Evolutionary conservation across 2,113 vertebrate genomes (phyloP).

Genomic region (Carassius carassius): DNA sequence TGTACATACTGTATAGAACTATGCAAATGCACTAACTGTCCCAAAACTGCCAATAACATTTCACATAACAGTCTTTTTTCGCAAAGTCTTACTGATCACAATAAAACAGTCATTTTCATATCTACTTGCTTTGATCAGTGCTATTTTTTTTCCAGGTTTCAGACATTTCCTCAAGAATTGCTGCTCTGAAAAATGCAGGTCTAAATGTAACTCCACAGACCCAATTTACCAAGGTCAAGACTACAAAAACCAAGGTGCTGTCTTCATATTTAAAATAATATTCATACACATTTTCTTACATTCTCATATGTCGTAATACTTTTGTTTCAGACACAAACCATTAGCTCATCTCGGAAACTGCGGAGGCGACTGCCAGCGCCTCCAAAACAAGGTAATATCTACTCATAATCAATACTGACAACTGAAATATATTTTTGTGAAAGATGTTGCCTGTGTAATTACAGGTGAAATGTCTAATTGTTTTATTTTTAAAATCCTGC

Average conservation of each 20-base stretch:
- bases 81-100: background rate
- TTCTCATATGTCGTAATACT: background rate
- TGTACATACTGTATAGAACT: background rate
- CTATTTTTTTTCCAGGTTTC: slow-evolving; percentile 75
- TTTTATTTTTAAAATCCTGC: background rate
- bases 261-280: background rate
- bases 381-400: slow-evolving; percentile 80
- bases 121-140: background rate
- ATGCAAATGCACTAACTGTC: background rate
- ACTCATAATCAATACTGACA: background rate
- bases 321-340: slow-evolving; percentile 82
- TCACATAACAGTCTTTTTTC: background rate
- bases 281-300: background rate
- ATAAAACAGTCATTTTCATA: background rate
- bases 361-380: slow-evolving; percentile 89
- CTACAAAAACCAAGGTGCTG: slow-evolving; percentile 40
- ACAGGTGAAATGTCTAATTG: background rate
- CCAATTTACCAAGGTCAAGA: slow-evolving; percentile 71
- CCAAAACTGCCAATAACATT: background rate
- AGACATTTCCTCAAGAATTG: slow-evolving; percentile 93
- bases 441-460: background rate
- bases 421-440: background rate
- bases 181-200: slow-evolving; percentile 89
- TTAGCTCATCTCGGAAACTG: slow-evolving; percentile 86
- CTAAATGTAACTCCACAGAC: slow-evolving; percentile 88